Evolutionary conservation across 1,140 invertebrate genomes (phyloP).

Genomic region (Dufourea novaeangliae): DNA sequence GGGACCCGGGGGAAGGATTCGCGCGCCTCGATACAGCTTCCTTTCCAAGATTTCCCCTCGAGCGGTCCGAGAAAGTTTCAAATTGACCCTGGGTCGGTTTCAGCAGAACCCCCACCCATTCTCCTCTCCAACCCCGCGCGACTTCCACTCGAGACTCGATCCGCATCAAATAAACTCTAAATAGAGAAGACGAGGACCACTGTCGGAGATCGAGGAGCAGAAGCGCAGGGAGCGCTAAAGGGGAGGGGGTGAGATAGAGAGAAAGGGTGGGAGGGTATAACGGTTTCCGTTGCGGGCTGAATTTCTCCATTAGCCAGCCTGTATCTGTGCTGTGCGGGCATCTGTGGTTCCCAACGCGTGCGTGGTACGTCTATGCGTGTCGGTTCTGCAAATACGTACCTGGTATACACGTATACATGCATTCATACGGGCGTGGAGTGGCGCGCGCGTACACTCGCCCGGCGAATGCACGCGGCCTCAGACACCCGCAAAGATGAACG

Average conservation of each 20-base stretch:
- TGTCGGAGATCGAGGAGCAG: conserved; percentile 38
- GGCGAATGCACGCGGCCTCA: conserved; percentile 17
- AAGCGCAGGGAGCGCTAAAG: neutral
- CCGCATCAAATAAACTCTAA: conserved; percentile 66
- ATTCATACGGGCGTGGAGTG: neutral
- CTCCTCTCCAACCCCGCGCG: conserved; percentile 11
- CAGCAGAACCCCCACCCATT: neutral
- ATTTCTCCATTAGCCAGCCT: conserved; percentile 69
- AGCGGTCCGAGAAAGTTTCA: conserved; percentile 55
- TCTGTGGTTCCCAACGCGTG: conserved; percentile 53
- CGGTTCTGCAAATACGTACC: conserved; percentile 17
- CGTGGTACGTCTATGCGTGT: conserved; percentile 23
- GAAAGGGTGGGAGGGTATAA: conserved; percentile 45
- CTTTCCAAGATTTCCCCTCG: conserved; percentile 57
- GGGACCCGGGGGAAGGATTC: conserved; percentile 20
- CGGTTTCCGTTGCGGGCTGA: conserved; percentile 67
- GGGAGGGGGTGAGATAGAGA: neutral
- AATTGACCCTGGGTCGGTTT: conserved; percentile 58
- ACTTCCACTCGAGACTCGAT: conserved; percentile 55
- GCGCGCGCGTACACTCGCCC: conserved; percentile 20
- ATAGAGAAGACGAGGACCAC: conserved; percentile 56
- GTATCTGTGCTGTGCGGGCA: conserved; percentile 54
- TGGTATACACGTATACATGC: conserved; percentile 3
- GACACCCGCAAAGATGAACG: conserved; percentile 54
- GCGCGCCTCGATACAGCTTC: conserved; percentile 25